phyloP scores from a whole-genome alignment of 2,888 invertebrate species.

The Xylocampa areola region DNA sequence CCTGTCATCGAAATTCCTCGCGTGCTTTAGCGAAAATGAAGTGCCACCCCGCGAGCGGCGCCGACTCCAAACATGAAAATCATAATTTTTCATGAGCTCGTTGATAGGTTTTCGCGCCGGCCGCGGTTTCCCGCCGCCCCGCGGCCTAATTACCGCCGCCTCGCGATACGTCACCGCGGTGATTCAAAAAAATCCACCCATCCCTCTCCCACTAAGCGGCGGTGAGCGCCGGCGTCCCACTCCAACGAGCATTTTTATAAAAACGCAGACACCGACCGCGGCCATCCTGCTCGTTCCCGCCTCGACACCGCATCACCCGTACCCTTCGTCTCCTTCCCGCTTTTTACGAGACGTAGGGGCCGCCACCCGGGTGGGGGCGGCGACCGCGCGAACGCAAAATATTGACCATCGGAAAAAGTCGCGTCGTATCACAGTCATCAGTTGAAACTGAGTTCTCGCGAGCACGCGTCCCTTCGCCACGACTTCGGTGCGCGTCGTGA shows the following conservation, averaged over 20 bases:
- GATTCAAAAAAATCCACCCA: conserved; percentile 88
- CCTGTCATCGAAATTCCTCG: conserved; percentile 73
- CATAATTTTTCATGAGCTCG: conserved; percentile 89
- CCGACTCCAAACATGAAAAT: conserved; percentile 84
- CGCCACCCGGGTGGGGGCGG: conserved; percentile 88
- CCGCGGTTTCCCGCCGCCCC: conserved; percentile 89
- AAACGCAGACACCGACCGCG: conserved; percentile 88
- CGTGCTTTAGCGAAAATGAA: conserved; percentile 77
- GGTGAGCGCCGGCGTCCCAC: conserved; percentile 75
- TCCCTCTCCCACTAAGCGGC: conserved; percentile 79
- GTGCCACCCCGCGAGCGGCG: conserved; percentile 76
- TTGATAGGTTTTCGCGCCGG: conserved; percentile 88
- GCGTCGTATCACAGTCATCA: conserved; percentile 90
- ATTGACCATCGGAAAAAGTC: conserved; percentile 91
- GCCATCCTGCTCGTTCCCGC: conserved; percentile 88
- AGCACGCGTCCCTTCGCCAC: conserved; percentile 84
- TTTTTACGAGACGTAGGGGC: conserved; percentile 90
- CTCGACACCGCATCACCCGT: conserved; percentile 80
- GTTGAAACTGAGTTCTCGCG: conserved; percentile 88
- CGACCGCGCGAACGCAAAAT: conserved; percentile 90
- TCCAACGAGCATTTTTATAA: conserved; percentile 87
- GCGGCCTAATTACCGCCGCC: conserved; percentile 88
- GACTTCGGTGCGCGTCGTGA: conserved; percentile 86
- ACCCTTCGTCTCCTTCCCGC: conserved; percentile 90
- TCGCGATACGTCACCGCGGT: conserved; percentile 88